phyloP scores from a whole-genome alignment of 2,888 invertebrate genomes.

The Nemoura dubitans region DNA sequence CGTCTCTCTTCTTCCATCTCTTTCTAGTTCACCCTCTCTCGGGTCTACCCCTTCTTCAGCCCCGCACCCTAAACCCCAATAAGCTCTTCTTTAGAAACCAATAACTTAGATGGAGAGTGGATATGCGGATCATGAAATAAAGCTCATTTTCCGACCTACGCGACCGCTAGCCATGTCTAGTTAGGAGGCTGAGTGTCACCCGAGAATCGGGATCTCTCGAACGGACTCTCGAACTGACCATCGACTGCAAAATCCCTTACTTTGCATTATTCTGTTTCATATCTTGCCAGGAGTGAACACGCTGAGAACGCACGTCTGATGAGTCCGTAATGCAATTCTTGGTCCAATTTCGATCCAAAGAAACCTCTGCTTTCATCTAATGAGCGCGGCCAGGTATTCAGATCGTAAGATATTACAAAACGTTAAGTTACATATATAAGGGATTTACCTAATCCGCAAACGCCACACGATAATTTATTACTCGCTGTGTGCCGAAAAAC shows the following conservation, averaged over 20 bases:
- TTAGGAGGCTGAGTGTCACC: not conserved
- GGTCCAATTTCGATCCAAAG: not conserved
- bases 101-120: conserved; percentile 36
- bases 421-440: not conserved
- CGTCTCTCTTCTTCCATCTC: not conserved
- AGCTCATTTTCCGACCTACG: conserved; percentile 10
- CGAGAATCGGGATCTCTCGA: not conserved
- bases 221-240: not conserved
- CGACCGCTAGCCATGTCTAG: not conserved
- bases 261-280: not conserved
- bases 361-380: not conserved
- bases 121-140: conserved; percentile 36
- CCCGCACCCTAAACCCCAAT: conserved; percentile 23
- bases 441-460: not conserved
- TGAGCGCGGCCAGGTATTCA: not conserved
- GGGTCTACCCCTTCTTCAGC: not conserved
- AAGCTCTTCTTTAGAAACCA: conserved; percentile 41
- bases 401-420: not conserved
- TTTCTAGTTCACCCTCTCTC: not conserved
- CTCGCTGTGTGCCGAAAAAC: not conserved
- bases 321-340: not conserved
- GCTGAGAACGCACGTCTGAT: not conserved
- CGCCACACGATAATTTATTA: not conserved
- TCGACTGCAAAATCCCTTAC: not conserved
- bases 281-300: not conserved